Evolutionary conservation across 2,888 invertebrate species (phyloP), one percentile per base, ranked within the genome.

Genomic region (Lasioglossum malachurum): DNA sequence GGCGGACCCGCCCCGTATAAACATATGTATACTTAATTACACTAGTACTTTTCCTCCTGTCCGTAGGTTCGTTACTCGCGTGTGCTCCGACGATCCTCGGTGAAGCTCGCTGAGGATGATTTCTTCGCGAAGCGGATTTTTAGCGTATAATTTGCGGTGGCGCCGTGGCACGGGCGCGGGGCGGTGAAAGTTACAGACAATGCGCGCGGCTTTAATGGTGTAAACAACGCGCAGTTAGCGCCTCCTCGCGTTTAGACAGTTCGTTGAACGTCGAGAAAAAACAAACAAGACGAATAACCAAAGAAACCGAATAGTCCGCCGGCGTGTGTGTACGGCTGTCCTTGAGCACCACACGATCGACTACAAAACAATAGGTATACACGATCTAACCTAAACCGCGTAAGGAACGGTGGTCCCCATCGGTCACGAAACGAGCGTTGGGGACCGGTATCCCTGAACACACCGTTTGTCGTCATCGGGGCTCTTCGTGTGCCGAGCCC

Each of bases 101-200:
- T 38, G 71, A 79, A 53, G 75, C 80, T 76, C 82, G 78, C 41
- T 41, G 76, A 87, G 85, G 82, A 79, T 69, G 78, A 81, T 72
- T 27, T 60, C 27, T 67, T 82, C 85, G 82, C 82, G 82, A 85
- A 85, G 79, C 86, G 71, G 74, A 53, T 53, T 78, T 78, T 35
- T 88, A 90, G 86, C 83, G 83, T 72, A 79, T 89, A 86, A 76
- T 53, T 84, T 77, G 35, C 38, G 23, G 75, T 64, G 69, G 78
- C 69, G 78, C 64, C 64, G 53, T 82, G 53, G 53, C 53, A 53
- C 53, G 53, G 53, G 53, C 78, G 73, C 83, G 71, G 73, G 64
- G 67, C 78, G 75, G 57, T 79, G 82, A 78, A 81, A 80, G 53
- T 83, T 76, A 83, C 77, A 77, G 60, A 46, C 27, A 83, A 67